Evolutionary conservation across 2,888 invertebrate species (phyloP).

Genomic region (Notodonta dromedarius): DNA sequence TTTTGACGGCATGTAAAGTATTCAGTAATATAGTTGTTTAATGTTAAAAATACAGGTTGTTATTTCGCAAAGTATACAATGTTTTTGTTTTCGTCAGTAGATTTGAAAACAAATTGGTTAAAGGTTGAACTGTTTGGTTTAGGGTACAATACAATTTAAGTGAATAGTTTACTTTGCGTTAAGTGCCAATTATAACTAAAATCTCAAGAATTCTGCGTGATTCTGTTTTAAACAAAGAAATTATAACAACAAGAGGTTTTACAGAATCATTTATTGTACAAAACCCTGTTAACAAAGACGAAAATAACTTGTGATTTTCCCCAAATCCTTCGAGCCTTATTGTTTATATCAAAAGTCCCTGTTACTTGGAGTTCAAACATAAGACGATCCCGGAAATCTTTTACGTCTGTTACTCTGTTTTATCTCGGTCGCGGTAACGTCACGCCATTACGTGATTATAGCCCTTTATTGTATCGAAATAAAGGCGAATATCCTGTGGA

Average conservation of each 20-base stretch:
- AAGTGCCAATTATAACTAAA: too few species aligned
- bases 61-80: not conserved
- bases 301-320: too few species aligned
- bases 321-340: not conserved
- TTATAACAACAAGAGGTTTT: too few species aligned
- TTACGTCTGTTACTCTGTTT: not conserved
- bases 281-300: too few species aligned
- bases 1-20: too few species aligned
- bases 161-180: too few species aligned
- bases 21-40: too few species aligned
- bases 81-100: conserved; percentile 12
- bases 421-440: not conserved
- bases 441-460: not conserved
- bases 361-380: not conserved
- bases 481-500: not conserved
- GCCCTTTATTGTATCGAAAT: not conserved
- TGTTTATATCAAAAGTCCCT: not conserved
- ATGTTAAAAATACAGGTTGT: too few species aligned
- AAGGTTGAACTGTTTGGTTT: not conserved
- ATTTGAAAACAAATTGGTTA: not conserved
- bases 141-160: not conserved
- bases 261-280: too few species aligned
- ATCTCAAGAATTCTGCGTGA: too few species aligned
- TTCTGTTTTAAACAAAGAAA: too few species aligned
- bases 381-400: not conserved